Conservation (phyloP, 2,113 vertebrate species). For the Corapipo altera region DNA sequence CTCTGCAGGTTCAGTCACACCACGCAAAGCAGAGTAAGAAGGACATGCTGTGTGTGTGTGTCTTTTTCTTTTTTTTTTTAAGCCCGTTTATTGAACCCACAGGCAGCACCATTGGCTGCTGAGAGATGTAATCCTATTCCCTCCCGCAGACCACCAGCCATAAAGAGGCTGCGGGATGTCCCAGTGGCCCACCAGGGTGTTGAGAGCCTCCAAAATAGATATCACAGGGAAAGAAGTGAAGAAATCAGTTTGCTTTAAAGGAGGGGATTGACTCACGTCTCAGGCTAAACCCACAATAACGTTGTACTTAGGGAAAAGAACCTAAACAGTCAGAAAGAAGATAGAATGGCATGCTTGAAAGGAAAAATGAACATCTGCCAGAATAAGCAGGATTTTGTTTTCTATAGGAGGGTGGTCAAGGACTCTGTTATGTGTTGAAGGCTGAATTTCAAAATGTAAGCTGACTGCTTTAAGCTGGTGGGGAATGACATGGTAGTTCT, state of each 20-base stretch:
- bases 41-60: slow-evolving; percentile 58
- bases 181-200: slow-evolving; percentile 21
- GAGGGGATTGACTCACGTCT: slow-evolving; percentile 32
- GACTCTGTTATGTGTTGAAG: neutral
- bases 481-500: neutral
- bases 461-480: neutral
- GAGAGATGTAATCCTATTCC: slow-evolving; percentile 60
- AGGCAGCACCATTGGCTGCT: slow-evolving; percentile 67
- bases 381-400: slow-evolving; percentile 58
- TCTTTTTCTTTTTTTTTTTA: neutral
- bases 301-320: slow-evolving; percentile 15
- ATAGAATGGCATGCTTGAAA: neutral
- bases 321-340: slow-evolving; percentile 14
- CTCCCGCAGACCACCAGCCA: slow-evolving; percentile 65
- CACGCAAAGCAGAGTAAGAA: slow-evolving; percentile 45
- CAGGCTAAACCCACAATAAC: slow-evolving; percentile 33
- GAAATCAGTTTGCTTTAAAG: slow-evolving; percentile 58
- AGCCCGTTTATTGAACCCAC: slow-evolving; percentile 53
- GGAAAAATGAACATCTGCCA: slow-evolving; percentile 49
- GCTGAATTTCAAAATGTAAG: neutral
- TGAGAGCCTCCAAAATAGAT: slow-evolving; percentile 64
- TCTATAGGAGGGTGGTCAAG: slow-evolving; percentile 37
- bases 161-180: slow-evolving; percentile 18
- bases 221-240: slow-evolving; percentile 56
- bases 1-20: slow-evolving; percentile 59